A percentile compares a stretch with the other conserved stretches of the same genome.
phyloP scores from a whole-genome alignment of 2,113 vertebrate genomes.

The rabbit (Oryctolagus cuniculus) region DNA sequence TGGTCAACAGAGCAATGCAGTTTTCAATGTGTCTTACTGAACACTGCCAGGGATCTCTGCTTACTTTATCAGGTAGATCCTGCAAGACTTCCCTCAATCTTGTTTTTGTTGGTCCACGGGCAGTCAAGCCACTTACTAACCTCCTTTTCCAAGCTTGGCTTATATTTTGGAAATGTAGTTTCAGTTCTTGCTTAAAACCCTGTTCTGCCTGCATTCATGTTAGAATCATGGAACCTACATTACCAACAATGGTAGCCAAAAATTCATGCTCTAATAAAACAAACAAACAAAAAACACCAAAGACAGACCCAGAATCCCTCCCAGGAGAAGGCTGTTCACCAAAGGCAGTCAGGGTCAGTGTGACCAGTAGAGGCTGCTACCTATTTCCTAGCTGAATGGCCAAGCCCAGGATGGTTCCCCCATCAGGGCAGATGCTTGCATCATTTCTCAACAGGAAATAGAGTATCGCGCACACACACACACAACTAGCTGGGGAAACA shows the following conservation, averaged over 20 bases:
- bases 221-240: conserved; percentile 95
- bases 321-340: conserved; percentile 94
- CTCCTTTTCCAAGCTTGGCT: conserved; percentile 94
- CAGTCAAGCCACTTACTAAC: conserved; percentile 97
- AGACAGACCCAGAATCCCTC: conserved; percentile 94
- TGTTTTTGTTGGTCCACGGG: conserved; percentile 96
- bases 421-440: conserved; percentile 93
- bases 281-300: conserved; percentile 92
- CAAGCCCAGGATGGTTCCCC: conserved; percentile 91
- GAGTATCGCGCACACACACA: too few species aligned
- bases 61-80: conserved; percentile 93
- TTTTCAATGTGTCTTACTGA: conserved; percentile 94
- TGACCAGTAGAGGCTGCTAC: conserved; percentile 96
- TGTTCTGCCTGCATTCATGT: conserved; percentile 94
- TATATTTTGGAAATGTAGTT: conserved; percentile 93
- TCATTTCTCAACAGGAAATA: conserved; percentile 89
- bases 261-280: background rate
- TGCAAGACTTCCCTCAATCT: conserved; percentile 94
- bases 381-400: conserved; percentile 92
- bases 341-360: conserved; percentile 94
- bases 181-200: conserved; percentile 88
- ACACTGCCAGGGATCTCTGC: conserved; percentile 95
- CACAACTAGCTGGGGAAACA: conserved; percentile 92
- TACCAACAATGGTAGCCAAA: conserved; percentile 95
- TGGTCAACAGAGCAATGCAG: conserved; percentile 95